These are phyloP conservation scores for Wasmannia auropunctata DNA, from an alignment of 1,140 invertebrate genomes.

Conservation along the genomic window DNA sequence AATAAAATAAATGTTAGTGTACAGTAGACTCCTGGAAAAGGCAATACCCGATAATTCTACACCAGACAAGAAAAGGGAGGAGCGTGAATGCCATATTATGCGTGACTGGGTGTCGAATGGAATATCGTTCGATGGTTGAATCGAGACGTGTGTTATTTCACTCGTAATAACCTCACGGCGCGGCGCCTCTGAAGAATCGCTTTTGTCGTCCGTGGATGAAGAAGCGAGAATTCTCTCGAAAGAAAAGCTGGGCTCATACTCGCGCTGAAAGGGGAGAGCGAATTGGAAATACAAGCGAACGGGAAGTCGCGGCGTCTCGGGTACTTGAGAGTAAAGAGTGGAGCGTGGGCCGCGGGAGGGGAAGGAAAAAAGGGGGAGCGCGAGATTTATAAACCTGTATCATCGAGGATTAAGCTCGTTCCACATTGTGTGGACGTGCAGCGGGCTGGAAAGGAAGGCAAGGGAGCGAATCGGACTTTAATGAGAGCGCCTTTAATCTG, in stretches of 20 bases:
- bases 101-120: background rate
- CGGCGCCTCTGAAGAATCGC: background rate
- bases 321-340: background rate
- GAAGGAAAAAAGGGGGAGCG: background rate
- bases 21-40: background rate
- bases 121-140: background rate
- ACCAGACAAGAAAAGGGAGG: background rate
- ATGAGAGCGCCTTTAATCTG: conserved; percentile 19
- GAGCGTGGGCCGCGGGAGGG: background rate
- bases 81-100: background rate
- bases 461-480: conserved; percentile 31
- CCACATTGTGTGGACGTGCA: background rate
- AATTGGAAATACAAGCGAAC: conserved; percentile 40
- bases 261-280: conserved; percentile 12
- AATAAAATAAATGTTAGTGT: background rate
- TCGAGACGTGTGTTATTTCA: conserved; percentile 24
- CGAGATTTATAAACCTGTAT: conserved; percentile 45
- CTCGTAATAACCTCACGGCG: conserved; percentile 10
- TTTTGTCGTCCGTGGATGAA: background rate
- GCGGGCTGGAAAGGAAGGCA: background rate
- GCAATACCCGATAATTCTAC: background rate
- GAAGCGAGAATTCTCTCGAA: background rate
- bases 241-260: conserved; percentile 11
- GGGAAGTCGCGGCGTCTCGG: background rate
- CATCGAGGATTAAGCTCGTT: conserved; percentile 31